These are phyloP conservation scores for Leptopilina drosophilae DNA, from an alignment of 2,888 invertebrate genomes.

Conservation along the genomic window DNA sequence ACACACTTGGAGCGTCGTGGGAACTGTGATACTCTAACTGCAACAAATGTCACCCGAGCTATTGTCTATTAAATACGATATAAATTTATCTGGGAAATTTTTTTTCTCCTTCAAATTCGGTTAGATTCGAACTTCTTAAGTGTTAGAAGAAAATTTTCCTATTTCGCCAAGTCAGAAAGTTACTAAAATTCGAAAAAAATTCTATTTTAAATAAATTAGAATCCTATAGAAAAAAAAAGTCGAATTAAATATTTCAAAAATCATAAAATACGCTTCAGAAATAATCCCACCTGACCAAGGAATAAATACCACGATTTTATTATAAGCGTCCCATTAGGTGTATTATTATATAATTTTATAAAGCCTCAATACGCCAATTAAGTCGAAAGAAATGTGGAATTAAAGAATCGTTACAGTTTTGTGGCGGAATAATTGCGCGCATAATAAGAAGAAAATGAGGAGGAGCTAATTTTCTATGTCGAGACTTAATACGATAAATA, in stretches of 20 bases:
- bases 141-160: too few relatives aligned
- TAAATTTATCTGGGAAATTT: background rate
- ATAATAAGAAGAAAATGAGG: constrained; percentile 12
- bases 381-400: background rate
- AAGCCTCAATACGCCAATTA: too few relatives aligned
- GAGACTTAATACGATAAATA: constrained; percentile 20
- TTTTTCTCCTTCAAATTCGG: background rate
- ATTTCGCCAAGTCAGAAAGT: too few relatives aligned
- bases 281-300: too few relatives aligned
- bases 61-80: constrained; percentile 1
- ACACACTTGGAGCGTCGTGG: constrained; percentile 24
- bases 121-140: background rate
- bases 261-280: too few relatives aligned
- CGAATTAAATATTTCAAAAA: too few relatives aligned
- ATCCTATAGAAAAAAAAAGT: too few relatives aligned
- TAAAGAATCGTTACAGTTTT: constrained; percentile 10
- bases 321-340: too few relatives aligned
- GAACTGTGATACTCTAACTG: constrained; percentile 13
- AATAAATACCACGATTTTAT: too few relatives aligned
- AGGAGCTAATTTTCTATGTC: constrained; percentile 16
- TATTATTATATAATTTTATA: too few relatives aligned
- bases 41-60: background rate
- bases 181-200: too few relatives aligned
- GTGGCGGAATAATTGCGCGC: background rate
- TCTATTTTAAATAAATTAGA: too few relatives aligned